Conservation (phyloP, 2,888 invertebrate species). For the Nemoura dubitans region DNA sequence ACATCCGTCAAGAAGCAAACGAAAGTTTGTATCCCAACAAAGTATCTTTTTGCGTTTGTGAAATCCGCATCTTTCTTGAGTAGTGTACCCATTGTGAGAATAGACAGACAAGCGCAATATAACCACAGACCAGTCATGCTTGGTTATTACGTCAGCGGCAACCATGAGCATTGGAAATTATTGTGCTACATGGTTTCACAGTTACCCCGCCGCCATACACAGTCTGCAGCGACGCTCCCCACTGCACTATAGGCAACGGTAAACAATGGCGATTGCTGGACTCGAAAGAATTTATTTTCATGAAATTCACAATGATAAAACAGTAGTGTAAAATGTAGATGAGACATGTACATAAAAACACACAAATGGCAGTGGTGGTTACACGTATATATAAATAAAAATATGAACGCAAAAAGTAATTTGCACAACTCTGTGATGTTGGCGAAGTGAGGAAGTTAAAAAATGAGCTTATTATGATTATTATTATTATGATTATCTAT, state of each 20-base stretch:
- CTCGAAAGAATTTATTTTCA: conserved; percentile 17
- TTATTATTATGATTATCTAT: conserved; percentile 16
- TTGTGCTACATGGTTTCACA: too few species aligned
- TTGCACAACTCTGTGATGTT: conserved; percentile 36
- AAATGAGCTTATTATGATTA: conserved; percentile 41
- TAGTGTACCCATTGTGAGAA: background rate
- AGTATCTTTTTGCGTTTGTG: background rate
- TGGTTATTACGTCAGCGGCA: background rate
- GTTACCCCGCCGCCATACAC: too few species aligned
- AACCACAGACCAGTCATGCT: background rate
- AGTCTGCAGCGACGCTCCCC: too few species aligned
- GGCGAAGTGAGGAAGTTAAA: background rate
- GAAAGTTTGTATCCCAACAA: background rate
- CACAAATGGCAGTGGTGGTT: background rate
- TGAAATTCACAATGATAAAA: background rate
- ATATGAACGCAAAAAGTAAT: conserved; percentile 20
- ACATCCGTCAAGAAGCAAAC: background rate
- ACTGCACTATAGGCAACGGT: too few species aligned
- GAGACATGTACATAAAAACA: conserved; percentile 4
- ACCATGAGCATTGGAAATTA: background rate
- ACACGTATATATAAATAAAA: background rate
- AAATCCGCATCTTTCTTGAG: background rate
- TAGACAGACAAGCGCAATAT: background rate
- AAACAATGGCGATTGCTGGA: background rate
- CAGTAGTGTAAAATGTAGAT: background rate